Conservation (phyloP, 2,888 invertebrate genomes). For the Zonitis immaculata region DNA sequence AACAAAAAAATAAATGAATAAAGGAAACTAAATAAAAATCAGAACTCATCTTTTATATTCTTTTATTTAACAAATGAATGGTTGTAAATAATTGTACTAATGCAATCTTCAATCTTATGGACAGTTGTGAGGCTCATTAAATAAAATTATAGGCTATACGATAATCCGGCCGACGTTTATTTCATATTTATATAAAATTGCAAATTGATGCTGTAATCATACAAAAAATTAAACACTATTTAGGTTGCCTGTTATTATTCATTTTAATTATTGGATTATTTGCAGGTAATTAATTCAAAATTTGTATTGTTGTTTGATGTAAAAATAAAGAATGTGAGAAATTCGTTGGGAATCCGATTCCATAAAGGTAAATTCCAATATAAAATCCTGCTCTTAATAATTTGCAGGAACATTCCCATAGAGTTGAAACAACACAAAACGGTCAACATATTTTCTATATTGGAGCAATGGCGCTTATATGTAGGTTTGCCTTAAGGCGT, state of each 20-base stretch:
- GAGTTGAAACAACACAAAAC: not conserved
- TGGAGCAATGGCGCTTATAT: conserved; percentile 38
- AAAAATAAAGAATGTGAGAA: not conserved
- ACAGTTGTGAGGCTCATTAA: conserved; percentile 17
- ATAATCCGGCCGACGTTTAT: conserved; percentile 4
- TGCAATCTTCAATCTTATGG: conserved; percentile 15
- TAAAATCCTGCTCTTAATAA: not conserved
- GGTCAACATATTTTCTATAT: conserved; percentile 29
- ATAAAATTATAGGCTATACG: conserved; percentile 14
- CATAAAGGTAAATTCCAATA: not conserved
- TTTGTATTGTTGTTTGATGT: not conserved
- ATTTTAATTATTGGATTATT: no score
- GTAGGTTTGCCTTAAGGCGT: conserved; percentile 33
- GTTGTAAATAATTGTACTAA: conserved; percentile 15
- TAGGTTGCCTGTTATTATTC: no score
- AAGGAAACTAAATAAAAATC: no score
- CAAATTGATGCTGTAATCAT: conserved; percentile 4
- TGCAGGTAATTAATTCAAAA: no score
- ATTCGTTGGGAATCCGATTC: not conserved
- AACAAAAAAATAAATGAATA: no score
- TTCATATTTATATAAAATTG: not conserved
- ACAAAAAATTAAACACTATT: not conserved
- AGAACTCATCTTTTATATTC: no score
- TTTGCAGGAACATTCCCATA: not conserved
- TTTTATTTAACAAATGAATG: not conserved